phyloP scores from a whole-genome alignment of 2,113 vertebrate genomes.

The Neogobius melanostomus region DNA sequence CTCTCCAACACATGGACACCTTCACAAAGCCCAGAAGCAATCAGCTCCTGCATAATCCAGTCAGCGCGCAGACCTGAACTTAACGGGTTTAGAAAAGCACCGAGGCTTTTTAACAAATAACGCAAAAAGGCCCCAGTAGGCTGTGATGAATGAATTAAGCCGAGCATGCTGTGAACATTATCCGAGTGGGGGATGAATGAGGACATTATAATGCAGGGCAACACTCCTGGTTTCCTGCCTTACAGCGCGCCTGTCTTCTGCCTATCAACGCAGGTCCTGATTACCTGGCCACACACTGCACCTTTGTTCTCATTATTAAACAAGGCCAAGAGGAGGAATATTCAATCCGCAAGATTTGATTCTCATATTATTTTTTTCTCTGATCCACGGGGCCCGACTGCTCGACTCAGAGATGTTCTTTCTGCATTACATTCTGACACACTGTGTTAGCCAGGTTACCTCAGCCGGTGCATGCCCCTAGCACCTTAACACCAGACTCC shows the following conservation, averaged over 20 bases:
- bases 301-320: constrained; percentile 53
- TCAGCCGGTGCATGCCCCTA: constrained; percentile 21
- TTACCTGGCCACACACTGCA: constrained; percentile 61
- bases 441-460: constrained; percentile 38
- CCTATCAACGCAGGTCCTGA: constrained; percentile 57
- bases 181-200: constrained; percentile 65
- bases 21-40: constrained; percentile 27
- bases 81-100: constrained; percentile 54
- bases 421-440: constrained; percentile 35
- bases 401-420: constrained; percentile 25
- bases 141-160: constrained; percentile 69
- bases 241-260: constrained; percentile 64
- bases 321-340: constrained; percentile 33
- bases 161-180: constrained; percentile 62
- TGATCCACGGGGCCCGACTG: neutral
- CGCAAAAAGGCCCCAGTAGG: constrained; percentile 53
- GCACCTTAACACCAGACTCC: neutral
- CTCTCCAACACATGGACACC: constrained; percentile 16
- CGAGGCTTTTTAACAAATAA: constrained; percentile 58
- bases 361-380: constrained; percentile 25
- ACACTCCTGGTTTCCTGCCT: constrained; percentile 60
- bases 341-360: constrained; percentile 38
- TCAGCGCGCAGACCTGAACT: constrained; percentile 39
- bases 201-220: constrained; percentile 65
- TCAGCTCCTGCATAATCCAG: constrained; percentile 48